A percentile compares a stretch with the other conserved stretches of the same genome.
These are phyloP conservation scores for Agrotis segetum DNA, from an alignment of 2,888 invertebrate species.

Conservation along the genomic window DNA sequence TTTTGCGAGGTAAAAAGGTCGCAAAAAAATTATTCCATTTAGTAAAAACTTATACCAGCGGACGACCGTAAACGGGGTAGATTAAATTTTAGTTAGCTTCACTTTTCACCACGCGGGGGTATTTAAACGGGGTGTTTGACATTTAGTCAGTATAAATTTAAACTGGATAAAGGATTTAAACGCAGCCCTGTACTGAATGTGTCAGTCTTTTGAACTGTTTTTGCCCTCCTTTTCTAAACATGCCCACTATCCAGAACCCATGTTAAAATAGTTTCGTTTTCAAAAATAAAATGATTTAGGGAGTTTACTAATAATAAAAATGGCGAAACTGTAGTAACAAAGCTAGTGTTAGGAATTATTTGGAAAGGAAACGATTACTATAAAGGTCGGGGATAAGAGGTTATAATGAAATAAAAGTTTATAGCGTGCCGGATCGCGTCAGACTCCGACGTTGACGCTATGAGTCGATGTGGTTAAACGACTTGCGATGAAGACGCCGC, in stretches of 20 bases:
- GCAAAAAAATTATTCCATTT: too few species aligned
- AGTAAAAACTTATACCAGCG: too few species aligned
- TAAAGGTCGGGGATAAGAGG: conserved; percentile 42
- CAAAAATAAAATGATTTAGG: background rate
- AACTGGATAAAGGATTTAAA: too few species aligned
- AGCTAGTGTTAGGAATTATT: conserved; percentile 21
- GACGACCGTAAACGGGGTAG: too few species aligned
- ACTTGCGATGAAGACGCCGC: background rate
- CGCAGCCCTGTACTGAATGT: conserved; percentile 9
- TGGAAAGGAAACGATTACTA: conserved; percentile 30
- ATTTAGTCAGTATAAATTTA: too few species aligned
- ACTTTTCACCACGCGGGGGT: too few species aligned
- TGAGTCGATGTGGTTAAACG: background rate
- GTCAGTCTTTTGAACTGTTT: background rate
- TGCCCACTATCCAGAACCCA: background rate
- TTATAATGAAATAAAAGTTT: conserved; percentile 47
- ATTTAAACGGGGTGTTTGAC: too few species aligned
- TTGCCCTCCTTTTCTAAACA: background rate
- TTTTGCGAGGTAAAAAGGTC: too few species aligned
- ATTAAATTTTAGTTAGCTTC: too few species aligned
- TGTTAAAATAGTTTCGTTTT: background rate
- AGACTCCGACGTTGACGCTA: background rate
- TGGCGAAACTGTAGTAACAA: background rate
- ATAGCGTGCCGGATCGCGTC: conserved; percentile 28
- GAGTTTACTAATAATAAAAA: background rate